Base-by-base conservation (phyloP, 2,888 invertebrate species). In the Galerucella pusilla region DNA sequence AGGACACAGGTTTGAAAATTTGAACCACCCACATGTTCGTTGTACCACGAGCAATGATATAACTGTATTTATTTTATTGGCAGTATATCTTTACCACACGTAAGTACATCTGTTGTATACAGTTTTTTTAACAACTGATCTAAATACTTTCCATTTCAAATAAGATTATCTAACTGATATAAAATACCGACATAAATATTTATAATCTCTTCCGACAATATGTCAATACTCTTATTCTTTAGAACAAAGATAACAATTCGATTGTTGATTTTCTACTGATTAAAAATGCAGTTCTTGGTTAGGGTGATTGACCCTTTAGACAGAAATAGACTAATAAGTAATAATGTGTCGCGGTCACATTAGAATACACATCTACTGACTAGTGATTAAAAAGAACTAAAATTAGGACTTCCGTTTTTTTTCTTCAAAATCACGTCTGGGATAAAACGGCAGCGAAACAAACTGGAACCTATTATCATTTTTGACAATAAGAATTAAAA, bases 121-220 rank as follows among this genome's bases (percentile, higher is more conserved):
- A 45, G 46, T 64, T 61, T 45, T 64, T 46, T 28, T 28, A 28
- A 28, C 28, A 16, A 64, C 42, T 10, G 45, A 64, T 46, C 45
- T 64, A 64, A 64, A 64, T 64, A 20, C 64, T 65, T 16, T 65
- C 46, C 20, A 16, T 65, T 65, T 65, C 46, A 65, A 42, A 42
- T 46, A 11, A 42, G 64, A 65, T 65, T 65, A 65, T 65, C 20
- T 16, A 64, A 64, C 42, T 65, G 64, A 65, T 65, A 65, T n/a
- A n/a, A 65, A 35, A 65, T 65, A 42, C 64, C n/a, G 20, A 65
- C 46, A 46, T 2, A 46, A 65, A 65, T 65, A 65, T 65, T 20
- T 42, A 65, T 45, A 65, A 20, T 46, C 28, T 61, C 28, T 61
- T 35, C 61, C 46, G 46, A 45, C n/a, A 11, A 46, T 65, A 61